Conservation (phyloP, 1,140 invertebrate species). For the Neodiprion pinetum region DNA sequence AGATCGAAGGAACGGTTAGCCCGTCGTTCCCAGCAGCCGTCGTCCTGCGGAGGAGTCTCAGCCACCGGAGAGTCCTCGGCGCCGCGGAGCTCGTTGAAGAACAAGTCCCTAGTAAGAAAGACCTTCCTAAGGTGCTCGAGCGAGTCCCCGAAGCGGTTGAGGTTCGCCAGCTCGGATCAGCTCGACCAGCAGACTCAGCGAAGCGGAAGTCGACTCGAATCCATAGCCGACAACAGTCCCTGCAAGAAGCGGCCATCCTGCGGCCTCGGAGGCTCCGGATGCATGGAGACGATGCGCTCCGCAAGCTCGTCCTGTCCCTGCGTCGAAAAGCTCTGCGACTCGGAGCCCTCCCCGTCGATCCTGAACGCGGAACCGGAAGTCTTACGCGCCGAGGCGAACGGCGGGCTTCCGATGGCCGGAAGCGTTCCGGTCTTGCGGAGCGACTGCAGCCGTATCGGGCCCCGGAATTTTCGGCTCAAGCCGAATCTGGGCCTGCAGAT, state of each 20-base stretch:
- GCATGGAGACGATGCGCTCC: conserved; percentile 56
- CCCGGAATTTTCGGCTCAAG: conserved; percentile 30
- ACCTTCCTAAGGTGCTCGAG: conserved; percentile 71
- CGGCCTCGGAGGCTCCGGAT: conserved; percentile 39
- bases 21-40: conserved; percentile 47
- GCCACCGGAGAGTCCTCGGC: conserved; percentile 39
- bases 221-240: conserved; percentile 61
- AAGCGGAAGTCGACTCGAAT: conserved; percentile 50
- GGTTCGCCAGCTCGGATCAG: conserved; percentile 76
- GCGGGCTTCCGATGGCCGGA: conserved; percentile 32
- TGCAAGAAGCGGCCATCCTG: conserved; percentile 46
- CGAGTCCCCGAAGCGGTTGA: conserved; percentile 80
- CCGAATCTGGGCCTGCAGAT: conserved; percentile 32
- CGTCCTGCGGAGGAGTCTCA: conserved; percentile 42
- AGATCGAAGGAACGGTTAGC: conserved; percentile 64
- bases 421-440: conserved; percentile 48
- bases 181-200: conserved; percentile 55
- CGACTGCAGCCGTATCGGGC: not conserved
- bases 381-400: conserved; percentile 29
- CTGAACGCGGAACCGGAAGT: conserved; percentile 40
- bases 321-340: conserved; percentile 63
- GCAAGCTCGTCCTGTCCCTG: conserved; percentile 69
- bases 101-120: conserved; percentile 54
- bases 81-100: conserved; percentile 73
- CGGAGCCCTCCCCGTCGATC: conserved; percentile 47